Base-by-base conservation (phyloP, 2,797 vertebrate genomes). In the Cossypha caffra region DNA sequence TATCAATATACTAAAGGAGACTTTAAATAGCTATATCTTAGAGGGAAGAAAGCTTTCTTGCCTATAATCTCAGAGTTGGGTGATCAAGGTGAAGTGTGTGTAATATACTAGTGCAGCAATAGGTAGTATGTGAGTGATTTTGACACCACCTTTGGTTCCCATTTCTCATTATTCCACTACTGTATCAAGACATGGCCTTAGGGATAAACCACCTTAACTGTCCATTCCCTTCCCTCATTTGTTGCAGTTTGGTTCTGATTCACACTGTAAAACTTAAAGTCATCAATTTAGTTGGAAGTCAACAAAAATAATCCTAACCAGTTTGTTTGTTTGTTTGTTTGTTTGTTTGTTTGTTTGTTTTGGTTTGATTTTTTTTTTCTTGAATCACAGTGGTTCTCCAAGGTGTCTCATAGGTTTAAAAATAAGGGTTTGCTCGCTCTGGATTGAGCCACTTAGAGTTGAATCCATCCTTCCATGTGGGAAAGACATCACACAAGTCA, bases 1-100 rank as follows among this genome's bases (percentile, higher is more conserved):
- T 45, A 7, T 16, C 79, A 40, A 51, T 31, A 43, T 38, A 4
- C 2, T 69, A 20, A 79, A 64, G 28, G 8, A 77, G 10, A 59
- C 5, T 51, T 63, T 42, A 71, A 59, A 57, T 45, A 26, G 10
- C 23, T 26, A 1, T 29, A 38, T 57, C 1, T 51, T 48, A 33
- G 31, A 54, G 6, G 7, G 2, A 33, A 33, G 18, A 48, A 42
- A 26, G 1, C 0, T 3, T 14, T 57, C 66, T 28, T 38, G 37
- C 48, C 12, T 24, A 7, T 5, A 17, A 16, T 18, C 11, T 48
- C 5, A 59, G 66, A 74, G 45, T 42, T 93, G 5, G 62, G 33
- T 59, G 71, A 59, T 16, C 0, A 0, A 77, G 19, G 20, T 12
- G 8, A 90, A 73, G 23, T n/a, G 48, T 88, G 28, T 67, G 33